Conservation (phyloP, 2,113 vertebrate genomes). For the Merops nubicus region DNA sequence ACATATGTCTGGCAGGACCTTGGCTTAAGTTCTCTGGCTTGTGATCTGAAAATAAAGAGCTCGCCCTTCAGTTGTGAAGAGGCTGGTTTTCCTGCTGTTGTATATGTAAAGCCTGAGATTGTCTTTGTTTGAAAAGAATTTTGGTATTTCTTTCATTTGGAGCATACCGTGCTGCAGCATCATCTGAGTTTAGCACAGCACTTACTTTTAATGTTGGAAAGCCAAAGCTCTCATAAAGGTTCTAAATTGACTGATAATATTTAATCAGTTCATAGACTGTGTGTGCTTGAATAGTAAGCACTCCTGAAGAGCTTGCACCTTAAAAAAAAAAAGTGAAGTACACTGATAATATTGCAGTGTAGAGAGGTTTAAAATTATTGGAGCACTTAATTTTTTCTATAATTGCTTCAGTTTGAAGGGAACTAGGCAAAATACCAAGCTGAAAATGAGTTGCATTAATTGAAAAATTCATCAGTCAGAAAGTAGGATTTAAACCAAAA, state of each 20-base stretch:
- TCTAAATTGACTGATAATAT: conserved; percentile 32
- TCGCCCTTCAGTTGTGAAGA: background rate
- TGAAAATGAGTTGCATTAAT: conserved; percentile 64
- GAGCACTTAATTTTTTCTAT: conserved; percentile 66
- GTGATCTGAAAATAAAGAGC: background rate
- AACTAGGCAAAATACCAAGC: conserved; percentile 70
- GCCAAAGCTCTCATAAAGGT: conserved; percentile 5
- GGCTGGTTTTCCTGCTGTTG: background rate
- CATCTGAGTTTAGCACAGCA: background rate
- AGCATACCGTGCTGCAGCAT: background rate
- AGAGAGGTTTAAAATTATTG: conserved; percentile 65
- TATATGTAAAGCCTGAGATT: background rate
- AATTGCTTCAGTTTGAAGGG: conserved; percentile 66
- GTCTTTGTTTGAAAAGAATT: background rate
- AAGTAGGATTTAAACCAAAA: conserved; percentile 61
- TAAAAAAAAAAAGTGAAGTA: conserved; percentile 29
- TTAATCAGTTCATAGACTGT: conserved; percentile 39
- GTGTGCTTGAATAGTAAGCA: conserved; percentile 22
- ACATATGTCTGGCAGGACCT: background rate
- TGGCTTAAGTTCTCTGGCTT: background rate
- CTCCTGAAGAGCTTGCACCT: conserved; percentile 64
- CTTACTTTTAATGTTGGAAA: conserved; percentile 11
- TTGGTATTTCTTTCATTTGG: background rate
- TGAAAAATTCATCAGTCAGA: conserved; percentile 62
- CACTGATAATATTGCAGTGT: conserved; percentile 26